Evolutionary conservation across 2,797 vertebrate species (phyloP).

Genomic region (Pteronotus mesoamericanus): DNA sequence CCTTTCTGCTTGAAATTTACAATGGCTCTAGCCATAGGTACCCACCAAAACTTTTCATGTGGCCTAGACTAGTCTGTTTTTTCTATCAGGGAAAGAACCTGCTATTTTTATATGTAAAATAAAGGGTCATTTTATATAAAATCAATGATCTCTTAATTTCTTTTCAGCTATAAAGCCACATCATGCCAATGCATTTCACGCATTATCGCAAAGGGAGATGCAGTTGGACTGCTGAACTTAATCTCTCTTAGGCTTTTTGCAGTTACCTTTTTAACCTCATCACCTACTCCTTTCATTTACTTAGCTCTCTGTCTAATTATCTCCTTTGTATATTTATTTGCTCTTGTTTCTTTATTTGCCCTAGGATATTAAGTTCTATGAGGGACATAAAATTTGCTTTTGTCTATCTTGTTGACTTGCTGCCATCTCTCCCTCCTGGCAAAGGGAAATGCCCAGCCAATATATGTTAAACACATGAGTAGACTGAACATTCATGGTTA

Average conservation of each 20-base stretch:
- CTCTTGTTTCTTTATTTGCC: not conserved
- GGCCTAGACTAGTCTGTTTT: not conserved
- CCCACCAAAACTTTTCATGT: not conserved
- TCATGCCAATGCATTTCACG: not conserved
- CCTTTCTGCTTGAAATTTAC: not conserved
- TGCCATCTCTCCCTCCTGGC: not conserved
- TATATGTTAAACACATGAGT: not conserved
- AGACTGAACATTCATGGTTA: not conserved
- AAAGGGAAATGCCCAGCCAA: too few relatives aligned
- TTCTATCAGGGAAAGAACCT: not conserved
- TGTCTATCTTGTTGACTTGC: not conserved
- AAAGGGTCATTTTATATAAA: not conserved
- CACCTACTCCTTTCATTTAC: not conserved
- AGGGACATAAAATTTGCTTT: not conserved
- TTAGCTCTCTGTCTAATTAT: not conserved
- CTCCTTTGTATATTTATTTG: not conserved
- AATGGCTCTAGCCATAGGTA: not conserved
- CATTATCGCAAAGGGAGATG: not conserved
- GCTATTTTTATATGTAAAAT: not conserved
- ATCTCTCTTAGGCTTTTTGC: not conserved
- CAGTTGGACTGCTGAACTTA: not conserved
- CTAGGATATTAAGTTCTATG: not conserved
- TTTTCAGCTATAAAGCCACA: not conserved
- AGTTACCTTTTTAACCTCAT: not conserved
- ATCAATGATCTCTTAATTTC: not conserved